phyloP scores from a whole-genome alignment of 2,797 vertebrate genomes.

The Pseudomugil gertrudae region DNA sequence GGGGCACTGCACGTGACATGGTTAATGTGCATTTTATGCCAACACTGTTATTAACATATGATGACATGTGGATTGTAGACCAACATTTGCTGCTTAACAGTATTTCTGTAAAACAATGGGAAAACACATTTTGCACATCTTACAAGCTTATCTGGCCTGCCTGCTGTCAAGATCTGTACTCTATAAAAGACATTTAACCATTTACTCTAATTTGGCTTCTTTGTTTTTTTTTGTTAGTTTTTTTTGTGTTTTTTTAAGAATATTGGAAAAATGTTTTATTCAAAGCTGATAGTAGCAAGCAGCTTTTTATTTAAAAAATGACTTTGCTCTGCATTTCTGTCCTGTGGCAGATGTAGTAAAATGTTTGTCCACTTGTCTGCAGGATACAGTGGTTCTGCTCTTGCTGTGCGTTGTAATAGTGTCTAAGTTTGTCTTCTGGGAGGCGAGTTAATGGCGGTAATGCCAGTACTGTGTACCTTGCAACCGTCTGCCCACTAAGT shows the following conservation, averaged over 20 bases:
- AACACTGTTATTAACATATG: background rate
- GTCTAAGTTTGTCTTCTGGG: background rate
- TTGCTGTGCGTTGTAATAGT: background rate
- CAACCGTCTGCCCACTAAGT: background rate
- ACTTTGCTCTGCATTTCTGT: background rate
- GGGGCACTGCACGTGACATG: background rate
- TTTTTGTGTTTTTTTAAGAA: background rate
- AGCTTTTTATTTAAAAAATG: background rate
- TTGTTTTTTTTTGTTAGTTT: background rate
- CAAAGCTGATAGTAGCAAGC: background rate
- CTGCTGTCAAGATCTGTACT: background rate
- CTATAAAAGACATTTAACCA: background rate
- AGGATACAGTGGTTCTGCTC: background rate
- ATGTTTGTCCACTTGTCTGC: too few relatives aligned
- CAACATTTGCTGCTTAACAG: background rate
- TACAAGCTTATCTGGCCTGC: background rate
- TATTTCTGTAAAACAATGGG: background rate
- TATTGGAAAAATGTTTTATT: background rate
- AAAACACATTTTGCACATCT: background rate
- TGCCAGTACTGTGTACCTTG: background rate
- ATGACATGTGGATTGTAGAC: background rate
- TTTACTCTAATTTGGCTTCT: too few relatives aligned
- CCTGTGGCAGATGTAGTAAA: too few relatives aligned
- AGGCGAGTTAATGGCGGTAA: background rate
- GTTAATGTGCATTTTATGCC: background rate